These are phyloP conservation scores for Gymnobelideus leadbeateri DNA, from an alignment of 2,113 vertebrate species.

Conservation along the genomic window DNA sequence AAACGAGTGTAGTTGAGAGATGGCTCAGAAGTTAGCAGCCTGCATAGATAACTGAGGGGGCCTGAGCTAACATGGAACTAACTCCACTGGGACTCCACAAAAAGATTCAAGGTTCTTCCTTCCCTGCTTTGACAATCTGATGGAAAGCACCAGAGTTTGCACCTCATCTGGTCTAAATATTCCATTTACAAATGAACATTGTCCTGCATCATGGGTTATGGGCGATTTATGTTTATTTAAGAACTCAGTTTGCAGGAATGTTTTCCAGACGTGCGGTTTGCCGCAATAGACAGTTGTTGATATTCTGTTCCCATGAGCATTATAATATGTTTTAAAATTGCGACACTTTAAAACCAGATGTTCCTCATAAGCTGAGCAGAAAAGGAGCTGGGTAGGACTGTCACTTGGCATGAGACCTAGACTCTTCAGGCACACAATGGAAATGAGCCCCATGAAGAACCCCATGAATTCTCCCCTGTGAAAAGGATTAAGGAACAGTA, in stretches of 20 bases:
- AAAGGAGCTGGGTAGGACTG: constrained; percentile 76
- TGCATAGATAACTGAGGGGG: neutral
- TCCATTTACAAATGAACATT: constrained; percentile 84
- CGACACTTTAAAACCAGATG: constrained; percentile 92
- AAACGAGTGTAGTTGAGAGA: neutral
- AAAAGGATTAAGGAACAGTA: constrained; percentile 62
- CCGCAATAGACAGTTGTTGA: constrained; percentile 90
- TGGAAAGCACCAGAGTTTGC: constrained; percentile 81
- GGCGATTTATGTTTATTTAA: constrained; percentile 91
- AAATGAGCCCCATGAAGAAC: constrained; percentile 75
- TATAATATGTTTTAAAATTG: constrained; percentile 92
- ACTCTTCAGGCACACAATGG: constrained; percentile 66
- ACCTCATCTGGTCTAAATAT: constrained; percentile 86
- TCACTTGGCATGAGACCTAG: constrained; percentile 77
- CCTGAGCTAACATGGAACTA: neutral
- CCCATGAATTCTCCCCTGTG: constrained; percentile 57
- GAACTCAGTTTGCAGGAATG: constrained; percentile 86
- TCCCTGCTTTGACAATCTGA: constrained; percentile 32
- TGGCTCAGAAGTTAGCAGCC: neutral
- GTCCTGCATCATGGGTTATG: constrained; percentile 86
- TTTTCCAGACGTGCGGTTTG: constrained; percentile 89
- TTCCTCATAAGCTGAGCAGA: constrained; percentile 84
- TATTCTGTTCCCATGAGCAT: constrained; percentile 89
- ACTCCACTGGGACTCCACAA: neutral
- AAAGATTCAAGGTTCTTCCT: constrained; percentile 14